Evolutionary conservation across 2,797 vertebrate genomes (phyloP), one percentile per base, ranked within the genome.

Genomic region (Cephalopachus bancanus): DNA sequence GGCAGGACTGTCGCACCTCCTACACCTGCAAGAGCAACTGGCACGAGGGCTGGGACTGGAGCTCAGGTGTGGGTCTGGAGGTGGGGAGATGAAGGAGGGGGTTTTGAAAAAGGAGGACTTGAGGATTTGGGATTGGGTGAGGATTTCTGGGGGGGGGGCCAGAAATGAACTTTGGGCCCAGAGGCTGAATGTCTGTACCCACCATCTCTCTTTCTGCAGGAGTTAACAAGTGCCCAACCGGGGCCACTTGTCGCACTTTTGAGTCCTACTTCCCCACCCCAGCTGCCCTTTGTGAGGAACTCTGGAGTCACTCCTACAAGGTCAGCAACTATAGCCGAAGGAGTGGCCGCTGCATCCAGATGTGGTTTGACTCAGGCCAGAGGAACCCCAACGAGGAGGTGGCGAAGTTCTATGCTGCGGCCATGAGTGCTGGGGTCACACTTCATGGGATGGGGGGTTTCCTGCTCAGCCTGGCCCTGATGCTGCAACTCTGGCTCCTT

Each of bases 11-110:
- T 89, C 98, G 98, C 69, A 62, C 98, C 0, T 99, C 99, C 2
- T 0, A 81, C 59, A 99, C 99, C 26, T 99, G 99, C 98, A 99
- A 99, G 98, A 98, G 51, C 8, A 97, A 99, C 95, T 99, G 99
- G 99, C 99, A 99, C 87, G 97, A 92, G 1, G 99, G 99, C 94
- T 99, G 99, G 99, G 93, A 99, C 98, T 99, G 99, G 99, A 98
- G 74, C 93, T 96, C 98, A 94, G 98, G 99, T 99, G 0, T 84
- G 96, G 51, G 71, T 7, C 28, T 2, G 22, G 0, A 5, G 15
- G 10, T 10, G 44, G 19, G 22, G 9, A n/a, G 67, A 69, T 33
- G 33, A 69, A 33, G n/a, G n/a, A 44, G 49, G 22, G 20, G 59
- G n/a, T 81, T 72, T 85, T 49, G 80, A 71, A 95, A 89, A 59